Base-by-base conservation (phyloP, 2,113 vertebrate species). In the Rhynchopsitta pachyrhyncha region DNA sequence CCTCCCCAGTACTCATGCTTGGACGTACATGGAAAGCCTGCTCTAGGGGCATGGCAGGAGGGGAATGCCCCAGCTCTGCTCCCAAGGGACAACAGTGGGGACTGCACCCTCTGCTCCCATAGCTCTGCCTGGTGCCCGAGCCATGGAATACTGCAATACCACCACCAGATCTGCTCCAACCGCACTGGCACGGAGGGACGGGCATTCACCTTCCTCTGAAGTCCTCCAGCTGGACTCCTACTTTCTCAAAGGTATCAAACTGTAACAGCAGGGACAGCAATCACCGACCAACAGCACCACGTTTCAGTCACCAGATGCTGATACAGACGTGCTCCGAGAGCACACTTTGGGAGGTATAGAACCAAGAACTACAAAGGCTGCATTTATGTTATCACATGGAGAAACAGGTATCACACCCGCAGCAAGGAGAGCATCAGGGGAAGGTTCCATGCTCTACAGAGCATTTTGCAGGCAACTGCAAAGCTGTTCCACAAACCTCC, bases 171-270 rank as follows among this genome's bases (percentile, higher is more conserved):
- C 68, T 37, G 10, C 9, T 59, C 42, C 86, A 31, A 1, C n/a
- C 23, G 2, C 19, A 1, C 0, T 0, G 24, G 37, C 31, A 23
- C 0, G 1, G 66, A 29, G 27, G 37, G 17, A 6, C 0, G 2
- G 23, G 18, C 53, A 37, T 35, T 16, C 0, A 8, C 71, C 63
- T 49, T 47, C 59, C 57, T 17, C 68, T n/a, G 28, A 11, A 33
- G 59, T 9, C 74, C 23, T 1, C 81, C 46, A 17, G 1, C 0
- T 3, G 5, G 27, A 14, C 27, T 47, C 64, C 62, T 11, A 0
- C 41, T 20, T 44, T 4, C 86, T 53, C 59, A 41, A 23, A 37
- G 37, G 23, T 13, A 79, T 1, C 39, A 5, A 42, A 14, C 31
- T 0, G 18, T 0, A n/a, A 49, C 28, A 86, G 80, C 90, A 74